These are phyloP conservation scores for Tapera naevia DNA, from an alignment of 2,797 vertebrate genomes.

Conservation along the genomic window DNA sequence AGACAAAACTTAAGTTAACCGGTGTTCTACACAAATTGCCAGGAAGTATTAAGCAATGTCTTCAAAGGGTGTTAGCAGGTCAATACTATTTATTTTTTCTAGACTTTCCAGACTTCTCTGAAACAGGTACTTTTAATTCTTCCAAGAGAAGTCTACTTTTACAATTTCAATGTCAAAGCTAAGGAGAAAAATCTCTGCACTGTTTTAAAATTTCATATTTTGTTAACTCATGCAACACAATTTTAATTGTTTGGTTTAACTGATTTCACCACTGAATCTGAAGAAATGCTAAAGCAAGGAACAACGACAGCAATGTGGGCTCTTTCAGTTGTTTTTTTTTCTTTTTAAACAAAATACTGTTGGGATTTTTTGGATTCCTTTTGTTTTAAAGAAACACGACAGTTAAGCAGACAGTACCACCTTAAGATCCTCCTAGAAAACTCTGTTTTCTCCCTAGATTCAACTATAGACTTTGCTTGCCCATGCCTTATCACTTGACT, in stretches of 20 bases:
- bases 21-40: background rate
- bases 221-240: background rate
- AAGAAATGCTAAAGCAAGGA: background rate
- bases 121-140: background rate
- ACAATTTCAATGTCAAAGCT: background rate
- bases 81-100: background rate
- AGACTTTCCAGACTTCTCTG: background rate
- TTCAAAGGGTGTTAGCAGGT: background rate
- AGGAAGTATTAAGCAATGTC: background rate
- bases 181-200: background rate
- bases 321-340: background rate
- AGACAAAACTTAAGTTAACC: background rate
- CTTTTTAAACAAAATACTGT: background rate
- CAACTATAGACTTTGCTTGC: conserved; percentile 12
- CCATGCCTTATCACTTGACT: conserved; percentile 12
- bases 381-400: background rate
- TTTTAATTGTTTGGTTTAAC: background rate
- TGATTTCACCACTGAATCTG: background rate
- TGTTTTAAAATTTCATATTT: background rate
- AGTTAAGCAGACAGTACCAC: background rate
- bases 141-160: background rate
- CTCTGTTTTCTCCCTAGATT: background rate
- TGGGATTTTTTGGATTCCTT: background rate
- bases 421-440: background rate
- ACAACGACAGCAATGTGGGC: background rate